Conservation (phyloP, 1,140 invertebrate species). For the Brachystomella parvula region DNA sequence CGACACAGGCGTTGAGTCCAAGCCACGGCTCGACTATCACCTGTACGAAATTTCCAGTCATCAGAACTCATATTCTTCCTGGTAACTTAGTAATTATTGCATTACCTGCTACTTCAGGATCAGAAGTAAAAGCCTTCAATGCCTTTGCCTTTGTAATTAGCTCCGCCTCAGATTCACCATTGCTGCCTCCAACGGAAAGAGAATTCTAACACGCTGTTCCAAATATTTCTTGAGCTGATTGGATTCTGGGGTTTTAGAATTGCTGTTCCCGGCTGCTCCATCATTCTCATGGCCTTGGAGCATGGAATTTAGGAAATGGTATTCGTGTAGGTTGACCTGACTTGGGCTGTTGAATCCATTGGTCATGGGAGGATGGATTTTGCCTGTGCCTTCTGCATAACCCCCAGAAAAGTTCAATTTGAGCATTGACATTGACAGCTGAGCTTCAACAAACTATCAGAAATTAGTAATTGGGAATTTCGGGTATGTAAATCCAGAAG, state of each 20-base stretch:
- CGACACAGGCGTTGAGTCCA: constrained; percentile 33
- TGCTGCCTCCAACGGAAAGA: too few relatives aligned
- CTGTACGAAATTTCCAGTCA: background rate
- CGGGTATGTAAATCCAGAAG: too few relatives aligned
- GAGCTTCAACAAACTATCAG: too few relatives aligned
- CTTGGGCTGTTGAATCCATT: background rate
- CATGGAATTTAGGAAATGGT: background rate
- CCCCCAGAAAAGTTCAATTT: constrained; percentile 17
- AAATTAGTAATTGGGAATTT: too few relatives aligned
- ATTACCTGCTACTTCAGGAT: constrained; percentile 30
- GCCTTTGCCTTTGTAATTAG: constrained; percentile 24
- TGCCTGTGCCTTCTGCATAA: constrained; percentile 15
- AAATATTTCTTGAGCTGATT: background rate
- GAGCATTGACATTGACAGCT: constrained; percentile 30
- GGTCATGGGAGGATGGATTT: too few relatives aligned
- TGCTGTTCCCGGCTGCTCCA: background rate
- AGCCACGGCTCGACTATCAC: constrained; percentile 31
- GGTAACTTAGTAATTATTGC: background rate
- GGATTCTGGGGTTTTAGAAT: background rate
- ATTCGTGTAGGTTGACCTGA: too few relatives aligned
- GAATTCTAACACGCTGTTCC: background rate
- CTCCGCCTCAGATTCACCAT: constrained; percentile 8
- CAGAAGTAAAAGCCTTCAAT: constrained; percentile 31
- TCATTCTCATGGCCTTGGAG: background rate
- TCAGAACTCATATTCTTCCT: background rate